A percentile compares a stretch with the other conserved stretches of the same genome.
Evolutionary conservation across 2,888 invertebrate genomes (phyloP).

Genomic region (Nomada fabriciana): DNA sequence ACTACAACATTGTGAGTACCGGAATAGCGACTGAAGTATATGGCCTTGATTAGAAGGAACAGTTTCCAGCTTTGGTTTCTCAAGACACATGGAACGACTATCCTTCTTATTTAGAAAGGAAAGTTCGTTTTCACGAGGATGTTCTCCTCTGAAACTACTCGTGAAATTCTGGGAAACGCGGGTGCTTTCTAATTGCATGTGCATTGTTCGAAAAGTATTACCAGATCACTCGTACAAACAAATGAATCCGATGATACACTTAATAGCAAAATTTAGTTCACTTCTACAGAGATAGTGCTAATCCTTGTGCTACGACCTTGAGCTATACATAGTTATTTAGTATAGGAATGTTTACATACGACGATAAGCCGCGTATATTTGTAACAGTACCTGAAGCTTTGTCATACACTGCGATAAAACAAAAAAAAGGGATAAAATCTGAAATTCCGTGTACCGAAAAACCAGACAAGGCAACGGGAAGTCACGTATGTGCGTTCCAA

Average conservation of each 20-base stretch:
- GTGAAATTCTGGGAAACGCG: constrained; percentile 31
- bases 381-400: constrained; percentile 12
- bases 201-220: constrained; percentile 26
- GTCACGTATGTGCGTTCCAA: background rate
- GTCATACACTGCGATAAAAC: background rate
- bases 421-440: background rate
- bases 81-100: background rate
- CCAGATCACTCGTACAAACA: background rate
- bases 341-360: too few species aligned
- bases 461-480: background rate
- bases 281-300: background rate
- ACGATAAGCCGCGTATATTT: constrained; percentile 21
- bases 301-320: background rate
- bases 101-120: constrained; percentile 10
- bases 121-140: constrained; percentile 26
- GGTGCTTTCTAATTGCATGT: constrained; percentile 24
- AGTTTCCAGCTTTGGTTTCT: constrained; percentile 24
- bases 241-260: too few species aligned
- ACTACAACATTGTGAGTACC: background rate
- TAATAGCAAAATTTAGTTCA: background rate
- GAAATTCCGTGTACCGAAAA: background rate
- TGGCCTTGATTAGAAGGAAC: constrained; percentile 26
- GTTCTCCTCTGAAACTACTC: background rate
- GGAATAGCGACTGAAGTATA: background rate
- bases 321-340: background rate